Percentiles rank a stretch among this genome's conserved stretches.
Conservation (phyloP, 2,888 invertebrate species). For the Thereva nobilitata region DNA sequence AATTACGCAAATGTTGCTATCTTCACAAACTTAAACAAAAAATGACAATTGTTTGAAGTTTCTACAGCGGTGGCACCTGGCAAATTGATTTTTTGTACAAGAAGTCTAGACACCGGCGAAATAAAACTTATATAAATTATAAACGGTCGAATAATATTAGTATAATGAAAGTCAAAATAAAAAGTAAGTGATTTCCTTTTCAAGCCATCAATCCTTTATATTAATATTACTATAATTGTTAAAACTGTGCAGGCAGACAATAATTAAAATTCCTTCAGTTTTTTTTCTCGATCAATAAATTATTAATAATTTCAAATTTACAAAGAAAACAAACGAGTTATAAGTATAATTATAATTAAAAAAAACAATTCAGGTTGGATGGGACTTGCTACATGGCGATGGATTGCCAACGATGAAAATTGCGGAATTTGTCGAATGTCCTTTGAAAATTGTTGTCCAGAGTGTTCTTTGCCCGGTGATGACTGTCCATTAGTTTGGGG, state of each 20-base stretch:
- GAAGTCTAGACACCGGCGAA: background rate
- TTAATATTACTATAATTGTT: background rate
- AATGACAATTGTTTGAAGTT: too few species aligned
- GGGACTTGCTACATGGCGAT: conserved; percentile 97
- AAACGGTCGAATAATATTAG: background rate
- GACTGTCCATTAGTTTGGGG: conserved; percentile 99
- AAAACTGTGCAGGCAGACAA: too few species aligned
- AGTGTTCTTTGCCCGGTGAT: conserved; percentile 96
- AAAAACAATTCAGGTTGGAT: conserved; percentile 72
- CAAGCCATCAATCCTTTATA: conserved; percentile 6
- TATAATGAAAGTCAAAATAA: conserved; percentile 41
- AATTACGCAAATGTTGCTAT: too few species aligned
- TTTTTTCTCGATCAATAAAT: background rate
- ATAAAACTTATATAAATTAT: background rate
- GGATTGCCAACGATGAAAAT: conserved; percentile 99
- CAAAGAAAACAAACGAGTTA: background rate
- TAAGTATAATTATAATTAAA: conserved; percentile 7
- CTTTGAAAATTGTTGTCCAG: conserved; percentile 97
- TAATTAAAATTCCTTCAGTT: too few species aligned
- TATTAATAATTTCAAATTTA: conserved; percentile 9
- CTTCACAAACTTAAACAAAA: too few species aligned
- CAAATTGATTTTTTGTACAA: too few species aligned
- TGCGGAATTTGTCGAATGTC: conserved; percentile 99
- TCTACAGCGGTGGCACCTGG: too few species aligned
- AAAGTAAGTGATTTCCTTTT: conserved; percentile 39